These are phyloP conservation scores for Stenotaenia linearis DNA, from an alignment of 2,888 invertebrate genomes.

Conservation along the genomic window DNA sequence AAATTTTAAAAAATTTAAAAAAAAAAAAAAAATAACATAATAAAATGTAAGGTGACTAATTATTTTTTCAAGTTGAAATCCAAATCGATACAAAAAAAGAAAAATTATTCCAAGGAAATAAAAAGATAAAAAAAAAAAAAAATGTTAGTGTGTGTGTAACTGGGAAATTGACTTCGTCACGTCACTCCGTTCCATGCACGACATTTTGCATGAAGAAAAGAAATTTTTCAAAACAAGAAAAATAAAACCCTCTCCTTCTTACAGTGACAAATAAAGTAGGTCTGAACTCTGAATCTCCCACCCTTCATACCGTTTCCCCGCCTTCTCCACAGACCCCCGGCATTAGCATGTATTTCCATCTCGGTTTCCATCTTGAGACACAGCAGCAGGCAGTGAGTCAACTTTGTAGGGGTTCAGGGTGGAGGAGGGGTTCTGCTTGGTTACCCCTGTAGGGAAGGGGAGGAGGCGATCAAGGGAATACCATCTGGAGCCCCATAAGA, in stretches of 20 bases:
- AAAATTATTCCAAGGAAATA: conserved; percentile 5
- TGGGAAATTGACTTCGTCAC: neutral
- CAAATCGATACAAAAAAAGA: neutral
- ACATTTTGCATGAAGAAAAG: neutral
- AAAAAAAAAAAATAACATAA: neutral
- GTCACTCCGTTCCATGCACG: neutral
- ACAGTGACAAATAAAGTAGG: too few relatives aligned
- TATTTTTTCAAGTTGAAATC: neutral
- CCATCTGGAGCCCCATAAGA: conserved; percentile 24
- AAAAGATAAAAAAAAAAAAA: conserved; percentile 19
- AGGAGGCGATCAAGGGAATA: neutral
- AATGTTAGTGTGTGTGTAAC: neutral
- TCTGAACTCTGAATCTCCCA: neutral
- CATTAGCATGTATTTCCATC: neutral
- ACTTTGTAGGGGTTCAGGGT: conserved; percentile 6
- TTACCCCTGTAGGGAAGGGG: conserved; percentile 20
- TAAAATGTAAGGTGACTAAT: too few relatives aligned
- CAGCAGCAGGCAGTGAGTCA: conserved; percentile 22
- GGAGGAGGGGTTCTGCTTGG: conserved; percentile 17
- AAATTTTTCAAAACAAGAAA: neutral
- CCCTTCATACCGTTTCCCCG: neutral
- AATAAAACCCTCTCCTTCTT: neutral
- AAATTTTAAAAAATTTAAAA: neutral
- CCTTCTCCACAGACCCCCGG: neutral
- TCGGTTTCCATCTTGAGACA: conserved; percentile 12